These are phyloP conservation scores for Collichthys lucidus DNA, from an alignment of 2,113 vertebrate species.

Conservation along the genomic window DNA sequence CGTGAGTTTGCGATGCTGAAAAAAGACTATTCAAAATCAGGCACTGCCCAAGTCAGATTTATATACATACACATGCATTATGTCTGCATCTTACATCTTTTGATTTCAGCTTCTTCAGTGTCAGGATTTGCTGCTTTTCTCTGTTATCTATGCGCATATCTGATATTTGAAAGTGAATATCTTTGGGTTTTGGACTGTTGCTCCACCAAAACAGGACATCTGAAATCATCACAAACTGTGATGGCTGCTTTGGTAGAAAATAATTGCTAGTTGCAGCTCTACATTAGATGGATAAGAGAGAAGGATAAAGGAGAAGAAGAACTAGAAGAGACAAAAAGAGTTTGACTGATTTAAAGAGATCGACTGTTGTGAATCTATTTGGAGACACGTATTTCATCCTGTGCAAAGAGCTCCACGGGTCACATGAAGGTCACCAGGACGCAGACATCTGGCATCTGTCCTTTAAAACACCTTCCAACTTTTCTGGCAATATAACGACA, in stretches of 20 bases:
- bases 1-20: too few relatives aligned
- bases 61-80: too few relatives aligned
- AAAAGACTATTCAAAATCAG: too few relatives aligned
- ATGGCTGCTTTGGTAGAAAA: too few relatives aligned
- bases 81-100: too few relatives aligned
- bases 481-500: background rate
- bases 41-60: too few relatives aligned
- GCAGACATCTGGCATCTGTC: conserved; percentile 34
- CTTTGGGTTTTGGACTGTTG: too few relatives aligned
- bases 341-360: conserved; percentile 7
- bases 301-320: background rate
- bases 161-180: too few relatives aligned
- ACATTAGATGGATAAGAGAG: background rate
- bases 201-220: too few relatives aligned
- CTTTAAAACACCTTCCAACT: conserved; percentile 30
- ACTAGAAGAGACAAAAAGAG: background rate
- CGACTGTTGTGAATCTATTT: background rate
- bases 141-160: background rate
- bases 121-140: background rate
- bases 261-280: background rate
- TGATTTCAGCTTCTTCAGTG: too few relatives aligned
- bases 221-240: too few relatives aligned
- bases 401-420: conserved; percentile 15
- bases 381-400: background rate
- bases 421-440: conserved; percentile 12